Conservation (phyloP, 2,888 invertebrate species). For the Thymelicus sylvestris region DNA sequence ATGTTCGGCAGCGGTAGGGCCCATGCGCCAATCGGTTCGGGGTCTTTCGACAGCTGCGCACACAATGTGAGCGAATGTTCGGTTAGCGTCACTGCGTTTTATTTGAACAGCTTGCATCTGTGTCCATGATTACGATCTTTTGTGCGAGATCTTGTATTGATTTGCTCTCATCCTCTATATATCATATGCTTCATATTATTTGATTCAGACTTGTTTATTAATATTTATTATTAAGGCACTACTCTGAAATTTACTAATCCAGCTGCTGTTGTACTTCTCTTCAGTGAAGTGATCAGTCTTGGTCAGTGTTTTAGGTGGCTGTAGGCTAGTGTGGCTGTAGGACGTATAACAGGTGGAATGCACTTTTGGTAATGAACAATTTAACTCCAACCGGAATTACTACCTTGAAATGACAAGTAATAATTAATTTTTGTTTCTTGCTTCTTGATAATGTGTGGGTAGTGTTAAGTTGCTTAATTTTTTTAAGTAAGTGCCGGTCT, state of each 20-base stretch:
- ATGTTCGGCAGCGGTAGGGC: constrained; percentile 41
- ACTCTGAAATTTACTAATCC: too few relatives aligned
- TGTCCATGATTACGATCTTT: constrained; percentile 4
- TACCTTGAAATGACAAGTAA: background rate
- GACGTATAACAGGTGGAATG: background rate
- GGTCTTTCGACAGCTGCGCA: constrained; percentile 43
- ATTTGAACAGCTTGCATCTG: constrained; percentile 24
- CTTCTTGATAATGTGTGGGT: background rate
- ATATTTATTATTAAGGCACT: too few relatives aligned
- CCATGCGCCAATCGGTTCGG: constrained; percentile 43
- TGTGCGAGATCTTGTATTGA: background rate
- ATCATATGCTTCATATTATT: background rate
- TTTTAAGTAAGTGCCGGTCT: constrained; percentile 11
- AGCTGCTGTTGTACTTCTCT: too few relatives aligned
- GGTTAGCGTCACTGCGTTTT: background rate
- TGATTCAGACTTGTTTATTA: background rate
- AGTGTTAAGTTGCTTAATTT: background rate
- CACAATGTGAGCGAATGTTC: constrained; percentile 22
- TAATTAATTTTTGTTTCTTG: background rate
- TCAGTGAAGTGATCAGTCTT: too few relatives aligned
- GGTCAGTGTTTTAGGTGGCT: too few relatives aligned
- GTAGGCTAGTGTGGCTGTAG: too few relatives aligned
- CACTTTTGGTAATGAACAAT: background rate
- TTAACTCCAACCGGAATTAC: background rate
- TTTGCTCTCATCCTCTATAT: constrained; percentile 7